phyloP scores from a whole-genome alignment of 2,888 invertebrate genomes.

The Folsomia manolachei region DNA sequence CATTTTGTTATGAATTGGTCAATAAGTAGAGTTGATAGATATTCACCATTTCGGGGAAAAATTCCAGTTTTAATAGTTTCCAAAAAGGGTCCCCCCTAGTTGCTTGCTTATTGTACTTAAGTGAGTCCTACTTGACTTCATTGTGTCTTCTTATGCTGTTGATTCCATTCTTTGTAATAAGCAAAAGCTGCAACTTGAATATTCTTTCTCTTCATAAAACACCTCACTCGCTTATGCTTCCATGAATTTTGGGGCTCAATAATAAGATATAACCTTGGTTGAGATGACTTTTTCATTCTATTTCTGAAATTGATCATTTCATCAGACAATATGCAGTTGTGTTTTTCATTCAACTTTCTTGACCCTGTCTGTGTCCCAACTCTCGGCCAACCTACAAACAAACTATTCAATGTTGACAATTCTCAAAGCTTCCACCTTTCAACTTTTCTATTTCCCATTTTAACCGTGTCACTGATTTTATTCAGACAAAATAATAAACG shows the following conservation, averaged over 20 bases:
- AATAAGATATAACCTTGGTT: not conserved
- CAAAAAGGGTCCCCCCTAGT: too few relatives aligned
- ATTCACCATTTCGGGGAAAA: not conserved
- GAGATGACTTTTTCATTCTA: not conserved
- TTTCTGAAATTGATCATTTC: not conserved
- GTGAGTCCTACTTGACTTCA: constrained; percentile 15
- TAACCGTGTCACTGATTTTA: not conserved
- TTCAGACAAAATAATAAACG: not conserved
- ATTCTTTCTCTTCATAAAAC: not conserved
- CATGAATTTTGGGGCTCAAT: not conserved
- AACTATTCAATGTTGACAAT: not conserved
- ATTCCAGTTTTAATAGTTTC: not conserved
- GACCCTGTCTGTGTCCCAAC: not conserved
- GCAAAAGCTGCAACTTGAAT: too few relatives aligned
- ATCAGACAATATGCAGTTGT: not conserved
- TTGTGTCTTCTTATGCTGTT: not conserved
- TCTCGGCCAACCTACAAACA: too few relatives aligned
- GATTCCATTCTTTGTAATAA: not conserved
- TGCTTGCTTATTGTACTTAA: too few relatives aligned
- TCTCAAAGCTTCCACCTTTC: not conserved
- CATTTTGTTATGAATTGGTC: constrained; percentile 8
- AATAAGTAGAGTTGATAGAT: too few relatives aligned
- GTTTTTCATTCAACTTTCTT: not conserved
- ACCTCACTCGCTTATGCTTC: not conserved
- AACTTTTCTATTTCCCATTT: not conserved